Conservation (phyloP, 2,888 invertebrate species). For the Eulithis prunata region DNA sequence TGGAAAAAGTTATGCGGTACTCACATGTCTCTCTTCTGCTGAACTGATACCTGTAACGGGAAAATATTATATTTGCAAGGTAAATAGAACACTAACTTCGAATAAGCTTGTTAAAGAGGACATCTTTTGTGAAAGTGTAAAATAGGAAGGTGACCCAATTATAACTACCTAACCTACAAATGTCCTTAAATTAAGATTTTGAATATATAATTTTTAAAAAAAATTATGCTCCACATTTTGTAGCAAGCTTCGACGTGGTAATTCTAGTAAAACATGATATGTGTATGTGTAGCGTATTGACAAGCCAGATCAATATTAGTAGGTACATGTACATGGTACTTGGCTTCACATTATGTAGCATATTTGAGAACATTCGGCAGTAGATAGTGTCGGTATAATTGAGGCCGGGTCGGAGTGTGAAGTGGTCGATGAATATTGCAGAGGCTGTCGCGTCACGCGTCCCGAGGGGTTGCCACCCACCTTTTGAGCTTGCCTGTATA, state of each 20-base stretch:
- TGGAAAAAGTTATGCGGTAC: constrained; percentile 72
- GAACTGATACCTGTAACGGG: constrained; percentile 80
- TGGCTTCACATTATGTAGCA: constrained; percentile 28
- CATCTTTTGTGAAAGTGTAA: no score
- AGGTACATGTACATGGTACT: neutral
- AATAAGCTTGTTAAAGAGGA: neutral
- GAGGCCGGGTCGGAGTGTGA: constrained; percentile 60
- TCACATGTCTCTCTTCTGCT: constrained; percentile 82
- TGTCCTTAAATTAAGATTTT: no score
- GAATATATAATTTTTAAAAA: no score
- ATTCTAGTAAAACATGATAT: neutral
- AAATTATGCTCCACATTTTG: no score
- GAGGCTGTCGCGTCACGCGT: constrained; percentile 60
- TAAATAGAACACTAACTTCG: constrained; percentile 3
- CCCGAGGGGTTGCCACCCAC: constrained; percentile 44
- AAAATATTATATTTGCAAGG: constrained; percentile 40
- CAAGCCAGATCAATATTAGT: constrained; percentile 10
- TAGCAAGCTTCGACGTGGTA: neutral
- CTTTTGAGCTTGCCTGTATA: constrained; percentile 31
- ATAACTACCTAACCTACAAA: no score
- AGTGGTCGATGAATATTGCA: constrained; percentile 78
- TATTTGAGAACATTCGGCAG: constrained; percentile 38
- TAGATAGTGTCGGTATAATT: constrained; percentile 53
- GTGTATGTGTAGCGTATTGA: neutral
- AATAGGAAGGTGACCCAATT: no score